Evolutionary conservation across 2,888 invertebrate genomes (phyloP).

Genomic region (Phoenoteleia sp.): DNA sequence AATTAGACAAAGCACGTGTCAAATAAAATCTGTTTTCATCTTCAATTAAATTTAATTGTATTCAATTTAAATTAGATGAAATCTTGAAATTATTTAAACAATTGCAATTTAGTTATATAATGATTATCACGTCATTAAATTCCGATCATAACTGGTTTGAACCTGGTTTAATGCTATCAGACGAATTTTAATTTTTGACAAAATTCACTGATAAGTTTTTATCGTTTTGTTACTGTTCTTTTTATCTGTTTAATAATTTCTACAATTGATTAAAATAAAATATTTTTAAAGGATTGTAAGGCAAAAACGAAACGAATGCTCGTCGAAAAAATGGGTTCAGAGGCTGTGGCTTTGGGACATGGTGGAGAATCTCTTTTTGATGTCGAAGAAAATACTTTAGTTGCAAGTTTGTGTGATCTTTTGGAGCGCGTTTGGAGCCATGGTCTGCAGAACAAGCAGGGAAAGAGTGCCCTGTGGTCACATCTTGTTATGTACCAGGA

Average conservation of each 20-base stretch:
- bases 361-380: slow-evolving; percentile 92
- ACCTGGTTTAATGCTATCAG: too few relatives aligned
- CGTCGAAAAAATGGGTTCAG: slow-evolving; percentile 99
- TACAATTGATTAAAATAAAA: not conserved
- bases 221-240: too few relatives aligned
- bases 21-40: too few relatives aligned
- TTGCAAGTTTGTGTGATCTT: slow-evolving; percentile 99
- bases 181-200: too few relatives aligned
- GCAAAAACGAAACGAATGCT: slow-evolving; percentile 99
- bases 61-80: too few relatives aligned
- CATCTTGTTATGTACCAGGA: slow-evolving; percentile 97
- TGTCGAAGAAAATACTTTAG: slow-evolving; percentile 98
- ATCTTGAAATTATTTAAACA: too few relatives aligned
- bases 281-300: slow-evolving; percentile 92
- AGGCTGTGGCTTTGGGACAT: slow-evolving; percentile 97
- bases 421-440: slow-evolving; percentile 99
- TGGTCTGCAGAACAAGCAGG: slow-evolving; percentile 97
- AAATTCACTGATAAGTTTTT: too few relatives aligned
- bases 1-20: too few relatives aligned
- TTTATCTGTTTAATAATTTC: slow-evolving; percentile 7
- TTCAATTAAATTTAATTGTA: too few relatives aligned
- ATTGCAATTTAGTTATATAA: too few relatives aligned
- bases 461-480: slow-evolving; percentile 99
- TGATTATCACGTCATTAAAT: too few relatives aligned
- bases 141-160: too few relatives aligned